A percentile compares a stretch with the other conserved stretches of the same genome.
These are phyloP conservation scores for Adelosebastes latens DNA, from an alignment of 2,797 vertebrate species.

Conservation along the genomic window DNA sequence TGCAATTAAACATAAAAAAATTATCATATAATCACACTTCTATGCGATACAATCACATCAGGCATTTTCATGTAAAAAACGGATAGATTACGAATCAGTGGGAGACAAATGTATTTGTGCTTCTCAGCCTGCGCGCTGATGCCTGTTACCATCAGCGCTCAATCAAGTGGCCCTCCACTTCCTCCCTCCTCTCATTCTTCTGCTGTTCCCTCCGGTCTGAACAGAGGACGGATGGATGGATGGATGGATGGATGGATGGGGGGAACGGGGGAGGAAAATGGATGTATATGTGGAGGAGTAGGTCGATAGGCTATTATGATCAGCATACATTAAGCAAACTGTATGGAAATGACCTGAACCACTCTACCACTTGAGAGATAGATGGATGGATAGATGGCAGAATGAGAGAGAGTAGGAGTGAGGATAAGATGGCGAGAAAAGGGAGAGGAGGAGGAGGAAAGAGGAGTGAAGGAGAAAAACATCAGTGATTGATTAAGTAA, in stretches of 20 bases:
- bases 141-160: conserved; percentile 44
- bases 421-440: background rate
- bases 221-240: conserved; percentile 17
- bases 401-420: background rate
- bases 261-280: conserved; percentile 44
- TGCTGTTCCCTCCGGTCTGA: conserved; percentile 63
- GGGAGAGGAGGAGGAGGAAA: background rate
- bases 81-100: conserved; percentile 22
- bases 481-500: conserved; percentile 51
- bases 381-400: conserved; percentile 18
- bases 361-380: conserved; percentile 52
- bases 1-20: conserved; percentile 1
- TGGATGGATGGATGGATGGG: conserved; percentile 40
- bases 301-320: conserved; percentile 76
- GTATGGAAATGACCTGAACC: conserved; percentile 70
- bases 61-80: background rate
- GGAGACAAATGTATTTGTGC: conserved; percentile 32
- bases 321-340: conserved; percentile 73
- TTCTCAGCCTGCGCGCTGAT: conserved; percentile 30
- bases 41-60: background rate
- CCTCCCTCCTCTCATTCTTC: conserved; percentile 42
- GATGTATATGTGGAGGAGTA: conserved; percentile 61
- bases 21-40: background rate
- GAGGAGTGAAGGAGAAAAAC: conserved; percentile 36
- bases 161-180: conserved; percentile 56